These are phyloP conservation scores for Remorina albescens DNA, from an alignment of 2,797 vertebrate species.

Conservation along the genomic window DNA sequence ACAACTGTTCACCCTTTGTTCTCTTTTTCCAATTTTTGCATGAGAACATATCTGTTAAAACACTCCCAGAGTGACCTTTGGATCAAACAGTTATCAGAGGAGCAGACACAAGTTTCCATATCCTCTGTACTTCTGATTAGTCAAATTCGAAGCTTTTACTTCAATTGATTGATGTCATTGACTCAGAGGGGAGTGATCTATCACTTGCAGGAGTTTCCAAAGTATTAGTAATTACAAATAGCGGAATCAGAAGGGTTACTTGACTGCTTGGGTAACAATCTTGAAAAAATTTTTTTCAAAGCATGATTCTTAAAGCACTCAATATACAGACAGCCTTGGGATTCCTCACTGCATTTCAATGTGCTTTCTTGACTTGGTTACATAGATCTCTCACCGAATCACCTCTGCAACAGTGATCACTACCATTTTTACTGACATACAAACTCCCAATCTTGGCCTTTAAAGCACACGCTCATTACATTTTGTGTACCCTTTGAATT, in stretches of 20 bases:
- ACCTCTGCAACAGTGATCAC: conserved; percentile 39
- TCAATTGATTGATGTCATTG: conserved; percentile 30
- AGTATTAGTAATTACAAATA: conserved; percentile 29
- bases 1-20: conserved; percentile 27
- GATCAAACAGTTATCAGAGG: conserved; percentile 23
- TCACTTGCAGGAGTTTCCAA: conserved; percentile 16
- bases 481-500: not conserved
- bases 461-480: conserved; percentile 28
- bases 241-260: not conserved
- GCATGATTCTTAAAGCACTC: conserved; percentile 23
- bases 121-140: conserved; percentile 20
- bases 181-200: conserved; percentile 19
- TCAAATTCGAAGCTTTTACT: conserved; percentile 31
- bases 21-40: conserved; percentile 42
- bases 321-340: conserved; percentile 37
- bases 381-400: conserved; percentile 54
- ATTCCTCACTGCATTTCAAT: conserved; percentile 21
- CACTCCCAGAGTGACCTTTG: conserved; percentile 32
- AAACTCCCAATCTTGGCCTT: conserved; percentile 27
- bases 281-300: conserved; percentile 18
- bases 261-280: conserved; percentile 1
- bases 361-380: conserved; percentile 30
- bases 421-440: conserved; percentile 10
- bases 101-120: conserved; percentile 3
- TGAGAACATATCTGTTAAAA: conserved; percentile 16